These are phyloP conservation scores for Avahi laniger DNA, from an alignment of 2,797 vertebrate genomes.

Conservation along the genomic window DNA sequence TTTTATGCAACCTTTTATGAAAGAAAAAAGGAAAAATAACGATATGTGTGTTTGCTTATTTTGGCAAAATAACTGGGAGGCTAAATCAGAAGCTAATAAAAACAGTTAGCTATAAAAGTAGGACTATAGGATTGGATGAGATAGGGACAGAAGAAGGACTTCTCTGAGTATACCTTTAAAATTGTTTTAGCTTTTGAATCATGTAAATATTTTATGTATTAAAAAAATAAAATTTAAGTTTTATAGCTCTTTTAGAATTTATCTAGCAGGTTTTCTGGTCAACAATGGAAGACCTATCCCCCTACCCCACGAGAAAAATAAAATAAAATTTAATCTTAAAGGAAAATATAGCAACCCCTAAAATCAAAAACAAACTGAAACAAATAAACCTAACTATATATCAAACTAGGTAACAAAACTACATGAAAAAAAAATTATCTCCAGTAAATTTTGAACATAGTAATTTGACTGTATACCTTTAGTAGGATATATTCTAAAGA, in stretches of 20 bases:
- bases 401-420: background rate
- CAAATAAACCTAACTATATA: background rate
- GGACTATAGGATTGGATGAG: background rate
- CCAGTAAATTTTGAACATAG: background rate
- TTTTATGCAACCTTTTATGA: background rate
- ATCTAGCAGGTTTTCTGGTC: too few relatives aligned
- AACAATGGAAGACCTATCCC: too few relatives aligned
- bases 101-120: background rate
- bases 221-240: background rate
- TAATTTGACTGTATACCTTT: background rate
- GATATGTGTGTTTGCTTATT: background rate
- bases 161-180: background rate
- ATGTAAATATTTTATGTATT: background rate
- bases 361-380: background rate
- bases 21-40: background rate
- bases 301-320: too few relatives aligned
- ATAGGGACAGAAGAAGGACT: background rate
- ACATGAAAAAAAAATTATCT: background rate
- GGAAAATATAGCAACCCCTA: background rate
- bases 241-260: too few relatives aligned
- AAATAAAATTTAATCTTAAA: background rate
- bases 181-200: background rate
- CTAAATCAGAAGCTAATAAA: slow-evolving; percentile 3
- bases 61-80: background rate
- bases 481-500: background rate